Conservation (phyloP, 2,888 invertebrate species). For the Acrobeloides nanus region DNA sequence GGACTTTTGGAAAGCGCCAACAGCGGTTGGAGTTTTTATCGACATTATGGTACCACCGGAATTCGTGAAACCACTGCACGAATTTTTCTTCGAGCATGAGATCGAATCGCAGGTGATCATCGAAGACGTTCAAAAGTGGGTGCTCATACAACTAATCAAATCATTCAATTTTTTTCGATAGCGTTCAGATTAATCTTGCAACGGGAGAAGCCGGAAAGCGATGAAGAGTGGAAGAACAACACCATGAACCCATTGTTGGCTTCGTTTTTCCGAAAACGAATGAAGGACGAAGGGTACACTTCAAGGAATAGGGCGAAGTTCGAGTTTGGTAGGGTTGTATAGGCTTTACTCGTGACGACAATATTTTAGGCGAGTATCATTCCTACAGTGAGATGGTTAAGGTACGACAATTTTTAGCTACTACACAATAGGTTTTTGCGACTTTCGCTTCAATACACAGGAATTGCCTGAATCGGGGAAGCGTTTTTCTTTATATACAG, state of each 20-base stretch:
- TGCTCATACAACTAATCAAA: not conserved
- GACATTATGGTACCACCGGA: conserved; percentile 71
- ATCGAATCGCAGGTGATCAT: conserved; percentile 66
- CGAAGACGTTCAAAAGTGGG: conserved; percentile 64
- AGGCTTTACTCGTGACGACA: no score
- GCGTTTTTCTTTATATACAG: no score
- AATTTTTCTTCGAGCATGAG: conserved; percentile 59
- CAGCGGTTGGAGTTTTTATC: conserved; percentile 35
- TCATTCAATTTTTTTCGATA: no score
- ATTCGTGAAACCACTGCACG: conserved; percentile 53
- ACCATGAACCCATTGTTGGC: conserved; percentile 17
- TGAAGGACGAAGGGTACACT: conserved; percentile 22
- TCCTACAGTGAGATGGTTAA: conserved; percentile 41
- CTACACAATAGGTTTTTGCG: no score
- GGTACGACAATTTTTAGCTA: no score
- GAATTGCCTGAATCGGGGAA: no score
- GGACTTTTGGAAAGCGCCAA: conserved; percentile 53
- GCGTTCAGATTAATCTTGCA: conserved; percentile 39
- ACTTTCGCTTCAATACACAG: no score
- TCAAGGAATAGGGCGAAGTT: conserved; percentile 27
- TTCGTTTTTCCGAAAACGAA: conserved; percentile 28
- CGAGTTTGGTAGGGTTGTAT: conserved; percentile 19
- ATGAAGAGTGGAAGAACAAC: no score
- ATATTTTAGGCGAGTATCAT: conserved; percentile 48
- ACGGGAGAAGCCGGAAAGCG: conserved; percentile 27